phyloP scores from a whole-genome alignment of 2,113 vertebrate genomes.

The Ascaphus truei region DNA sequence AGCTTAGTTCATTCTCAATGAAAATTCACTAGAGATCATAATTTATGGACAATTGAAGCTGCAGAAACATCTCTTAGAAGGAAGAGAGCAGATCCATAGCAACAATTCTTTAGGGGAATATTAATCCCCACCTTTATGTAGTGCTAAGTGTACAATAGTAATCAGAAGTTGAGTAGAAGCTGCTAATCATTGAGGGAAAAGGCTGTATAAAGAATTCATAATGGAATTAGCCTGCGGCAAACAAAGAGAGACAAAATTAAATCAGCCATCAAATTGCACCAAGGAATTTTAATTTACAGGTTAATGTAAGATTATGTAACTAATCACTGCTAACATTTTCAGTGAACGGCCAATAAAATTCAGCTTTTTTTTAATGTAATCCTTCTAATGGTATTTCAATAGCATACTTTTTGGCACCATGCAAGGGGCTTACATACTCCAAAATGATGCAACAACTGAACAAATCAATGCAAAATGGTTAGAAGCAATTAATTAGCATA shows the following conservation, averaged over 20 bases:
- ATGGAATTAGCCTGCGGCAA: slow-evolving; percentile 98
- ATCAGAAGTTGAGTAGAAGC: slow-evolving; percentile 98
- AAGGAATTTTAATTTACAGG: slow-evolving; percentile 99
- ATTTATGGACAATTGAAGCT: slow-evolving; percentile 99
- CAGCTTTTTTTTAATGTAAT: slow-evolving; percentile 56
- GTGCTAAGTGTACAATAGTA: slow-evolving; percentile 99
- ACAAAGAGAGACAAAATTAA: slow-evolving; percentile 97
- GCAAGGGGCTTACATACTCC: slow-evolving; percentile 52
- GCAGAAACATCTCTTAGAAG: slow-evolving; percentile 95
- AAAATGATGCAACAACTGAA: slow-evolving; percentile 55
- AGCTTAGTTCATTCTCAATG: slow-evolving; percentile 86
- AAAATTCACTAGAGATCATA: slow-evolving; percentile 96
- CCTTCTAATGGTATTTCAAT: slow-evolving; percentile 72
- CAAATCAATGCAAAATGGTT: slow-evolving; percentile 55
- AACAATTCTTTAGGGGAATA: slow-evolving; percentile 98
- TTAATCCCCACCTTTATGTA: slow-evolving; percentile 99
- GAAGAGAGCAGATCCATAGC: slow-evolving; percentile 96
- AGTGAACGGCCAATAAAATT: slow-evolving; percentile 83
- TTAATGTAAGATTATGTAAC: slow-evolving; percentile 99
- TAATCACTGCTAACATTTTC: slow-evolving; percentile 97
- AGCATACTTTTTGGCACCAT: slow-evolving; percentile 64
- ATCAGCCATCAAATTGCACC: slow-evolving; percentile 99
- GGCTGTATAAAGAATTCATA: slow-evolving; percentile 99
- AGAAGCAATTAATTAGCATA: slow-evolving; percentile 65
- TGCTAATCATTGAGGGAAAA: slow-evolving; percentile 99